Evolutionary conservation across 2,797 vertebrate species (phyloP).

Genomic region (Dendrocincla fuliginosa): DNA sequence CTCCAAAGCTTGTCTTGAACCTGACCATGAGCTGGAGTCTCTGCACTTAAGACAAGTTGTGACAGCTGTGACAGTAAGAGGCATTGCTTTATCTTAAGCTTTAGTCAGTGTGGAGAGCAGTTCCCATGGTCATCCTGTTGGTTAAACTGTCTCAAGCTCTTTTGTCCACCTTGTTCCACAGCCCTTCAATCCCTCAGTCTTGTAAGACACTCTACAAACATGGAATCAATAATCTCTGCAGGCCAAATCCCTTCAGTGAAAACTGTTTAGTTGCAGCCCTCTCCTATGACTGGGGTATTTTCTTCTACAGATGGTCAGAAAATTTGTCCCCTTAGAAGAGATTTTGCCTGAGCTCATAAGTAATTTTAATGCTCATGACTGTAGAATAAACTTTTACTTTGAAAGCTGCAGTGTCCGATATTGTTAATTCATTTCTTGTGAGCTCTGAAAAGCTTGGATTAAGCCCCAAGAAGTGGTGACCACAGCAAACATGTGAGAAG

Average conservation of each 20-base stretch:
- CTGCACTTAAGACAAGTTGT: background rate
- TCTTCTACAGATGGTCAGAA: background rate
- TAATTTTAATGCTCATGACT: background rate
- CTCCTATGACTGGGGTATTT: background rate
- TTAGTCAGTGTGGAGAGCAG: background rate
- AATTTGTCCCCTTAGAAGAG: background rate
- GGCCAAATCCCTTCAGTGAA: background rate
- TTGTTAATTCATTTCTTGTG: background rate
- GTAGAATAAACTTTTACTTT: background rate
- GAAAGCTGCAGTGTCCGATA: background rate
- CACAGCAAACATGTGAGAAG: background rate
- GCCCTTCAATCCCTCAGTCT: background rate
- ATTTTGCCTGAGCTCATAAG: background rate
- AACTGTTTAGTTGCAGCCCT: background rate
- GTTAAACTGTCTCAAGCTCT: background rate
- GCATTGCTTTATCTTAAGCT: background rate
- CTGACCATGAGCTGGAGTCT: accelerated
- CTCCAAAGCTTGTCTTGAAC: background rate
- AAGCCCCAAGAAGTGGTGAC: background rate
- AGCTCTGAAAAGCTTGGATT: background rate
- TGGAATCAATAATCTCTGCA: background rate
- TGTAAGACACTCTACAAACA: background rate
- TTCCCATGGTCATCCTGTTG: background rate
- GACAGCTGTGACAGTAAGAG: background rate
- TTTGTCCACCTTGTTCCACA: background rate